Conservation (phyloP, 2,888 invertebrate species). For the Erebia aethiops region DNA sequence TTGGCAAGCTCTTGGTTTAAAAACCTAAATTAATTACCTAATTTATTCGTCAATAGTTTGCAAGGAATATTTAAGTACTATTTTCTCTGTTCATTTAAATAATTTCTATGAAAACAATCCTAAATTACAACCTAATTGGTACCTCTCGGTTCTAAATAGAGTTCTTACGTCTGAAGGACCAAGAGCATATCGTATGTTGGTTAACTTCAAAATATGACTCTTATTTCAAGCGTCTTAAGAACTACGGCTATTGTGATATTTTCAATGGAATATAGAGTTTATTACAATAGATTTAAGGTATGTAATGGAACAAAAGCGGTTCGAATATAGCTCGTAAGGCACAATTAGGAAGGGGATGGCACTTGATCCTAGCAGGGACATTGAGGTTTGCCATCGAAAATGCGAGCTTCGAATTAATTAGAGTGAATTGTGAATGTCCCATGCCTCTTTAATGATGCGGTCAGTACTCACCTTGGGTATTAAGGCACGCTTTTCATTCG, state of each 20-base stretch:
- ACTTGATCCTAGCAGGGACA: conserved; percentile 42
- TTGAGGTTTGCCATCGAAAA: conserved; percentile 37
- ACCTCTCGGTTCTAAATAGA: conserved; percentile 37
- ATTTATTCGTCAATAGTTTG: too few relatives aligned
- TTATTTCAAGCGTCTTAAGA: conserved; percentile 29
- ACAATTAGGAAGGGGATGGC: conserved; percentile 41
- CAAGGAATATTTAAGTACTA: too few relatives aligned
- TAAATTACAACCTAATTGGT: conserved; percentile 39
- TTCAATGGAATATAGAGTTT: conserved; percentile 24
- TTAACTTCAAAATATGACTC: conserved; percentile 22
- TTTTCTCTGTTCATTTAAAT: too few relatives aligned
- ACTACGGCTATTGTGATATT: conserved; percentile 10
- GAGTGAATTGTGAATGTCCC: conserved; percentile 33
- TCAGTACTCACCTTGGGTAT: conserved; percentile 19
- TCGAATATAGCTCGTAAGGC: conserved; percentile 33
- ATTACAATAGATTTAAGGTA: conserved; percentile 19
- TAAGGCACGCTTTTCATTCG: conserved; percentile 8
- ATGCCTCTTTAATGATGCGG: conserved; percentile 36
- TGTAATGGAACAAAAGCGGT: conserved; percentile 24
- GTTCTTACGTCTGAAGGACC: conserved; percentile 36
- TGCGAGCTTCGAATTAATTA: conserved; percentile 38
- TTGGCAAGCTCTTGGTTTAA: too few relatives aligned
- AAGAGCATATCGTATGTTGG: conserved; percentile 20
- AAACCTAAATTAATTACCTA: too few relatives aligned
- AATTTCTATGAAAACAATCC: conserved; percentile 20